Base-by-base conservation (phyloP, 1,140 invertebrate species). In the Musca vetustissima region DNA sequence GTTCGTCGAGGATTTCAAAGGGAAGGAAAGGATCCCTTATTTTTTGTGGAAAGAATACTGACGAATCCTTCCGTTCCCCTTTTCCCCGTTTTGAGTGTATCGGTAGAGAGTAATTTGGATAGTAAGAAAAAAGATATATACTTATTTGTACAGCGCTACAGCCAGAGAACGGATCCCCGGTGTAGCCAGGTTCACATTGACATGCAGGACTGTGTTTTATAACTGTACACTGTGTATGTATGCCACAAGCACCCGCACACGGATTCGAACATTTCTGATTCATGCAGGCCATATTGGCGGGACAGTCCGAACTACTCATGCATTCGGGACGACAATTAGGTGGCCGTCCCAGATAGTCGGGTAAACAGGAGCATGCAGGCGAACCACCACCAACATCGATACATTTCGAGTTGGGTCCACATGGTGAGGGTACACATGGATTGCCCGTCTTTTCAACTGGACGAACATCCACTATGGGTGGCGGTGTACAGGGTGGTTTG, bases 281-380 rank as follows among this genome's bases (percentile, higher is more conserved):
- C 53, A 90, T 86, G 78, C 93, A 95, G 32, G 92, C 91, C 75
- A 89, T 84, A 73, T 89, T 88, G 73, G 86, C 87, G 19, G 89
- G 83, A 78, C 93, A 94, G 76, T 94, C 92, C 19, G 88, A 87
- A 79, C 88, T 88, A 47, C 86, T 85, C n/a, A 87, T 86, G 83
- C 92, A 94, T 79, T 93, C 91, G 13, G 92, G 91, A 76, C 90
- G 85, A 75, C 91, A 93, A 71, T 89, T 92, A n/a, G 90, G 90
- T 21, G 93, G 89, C 68, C 89, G 87, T 64, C 92, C 91, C 68
- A 93, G 85, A 77, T 88, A 93, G 52, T 89, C 89, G 48, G 88
- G 85, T 70, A 91, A 82, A 80, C 92, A 94, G 61, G 89, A 89
- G 79, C 92, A 93, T 71, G 90, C 89, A 68, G 90, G 87, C 77